phyloP scores from a whole-genome alignment of 2,888 invertebrate genomes.

The Hemistola chrysoprasaria region DNA sequence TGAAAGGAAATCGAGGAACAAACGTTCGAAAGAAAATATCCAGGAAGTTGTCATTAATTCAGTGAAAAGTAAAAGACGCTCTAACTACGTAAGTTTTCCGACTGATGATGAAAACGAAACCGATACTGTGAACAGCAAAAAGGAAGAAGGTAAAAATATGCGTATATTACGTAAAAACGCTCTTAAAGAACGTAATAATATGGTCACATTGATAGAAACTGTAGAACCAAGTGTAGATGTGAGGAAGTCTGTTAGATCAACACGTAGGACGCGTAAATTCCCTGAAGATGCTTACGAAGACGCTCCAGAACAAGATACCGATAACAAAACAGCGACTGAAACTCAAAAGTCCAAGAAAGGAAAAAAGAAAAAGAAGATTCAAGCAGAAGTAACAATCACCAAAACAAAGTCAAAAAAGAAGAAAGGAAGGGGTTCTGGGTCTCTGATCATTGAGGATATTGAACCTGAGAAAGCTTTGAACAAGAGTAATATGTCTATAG shows the following conservation, averaged over 20 bases:
- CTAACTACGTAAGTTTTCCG: constrained; percentile 62
- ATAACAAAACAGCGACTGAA: constrained; percentile 23
- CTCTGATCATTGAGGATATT: constrained; percentile 34
- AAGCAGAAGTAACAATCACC: constrained; percentile 21
- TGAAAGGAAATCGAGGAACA: constrained; percentile 55
- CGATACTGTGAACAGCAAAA: constrained; percentile 21
- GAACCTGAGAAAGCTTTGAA: constrained; percentile 29
- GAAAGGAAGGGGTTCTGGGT: constrained; percentile 38
- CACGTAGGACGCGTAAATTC: constrained; percentile 46
- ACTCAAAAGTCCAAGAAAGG: constrained; percentile 37
- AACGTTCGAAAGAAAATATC: constrained; percentile 46
- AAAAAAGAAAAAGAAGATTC: constrained; percentile 35
- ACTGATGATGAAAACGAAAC: constrained; percentile 42
- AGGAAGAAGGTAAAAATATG: constrained; percentile 25
- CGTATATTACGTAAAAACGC: constrained; percentile 42
- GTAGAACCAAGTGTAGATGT: constrained; percentile 23
- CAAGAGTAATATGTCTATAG: constrained; percentile 47
- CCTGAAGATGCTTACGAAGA: constrained; percentile 28
- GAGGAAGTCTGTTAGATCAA: constrained; percentile 37
- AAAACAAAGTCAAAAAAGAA: constrained; percentile 49
- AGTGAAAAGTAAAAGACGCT: constrained; percentile 46
- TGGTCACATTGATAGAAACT: constrained; percentile 22
- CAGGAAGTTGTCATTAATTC: constrained; percentile 31
- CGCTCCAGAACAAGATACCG: constrained; percentile 20
- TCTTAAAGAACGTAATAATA: constrained; percentile 48